phyloP scores from a whole-genome alignment of 53 echinoderm and acorn worm species.

The Temnopleurus reevesii region DNA sequence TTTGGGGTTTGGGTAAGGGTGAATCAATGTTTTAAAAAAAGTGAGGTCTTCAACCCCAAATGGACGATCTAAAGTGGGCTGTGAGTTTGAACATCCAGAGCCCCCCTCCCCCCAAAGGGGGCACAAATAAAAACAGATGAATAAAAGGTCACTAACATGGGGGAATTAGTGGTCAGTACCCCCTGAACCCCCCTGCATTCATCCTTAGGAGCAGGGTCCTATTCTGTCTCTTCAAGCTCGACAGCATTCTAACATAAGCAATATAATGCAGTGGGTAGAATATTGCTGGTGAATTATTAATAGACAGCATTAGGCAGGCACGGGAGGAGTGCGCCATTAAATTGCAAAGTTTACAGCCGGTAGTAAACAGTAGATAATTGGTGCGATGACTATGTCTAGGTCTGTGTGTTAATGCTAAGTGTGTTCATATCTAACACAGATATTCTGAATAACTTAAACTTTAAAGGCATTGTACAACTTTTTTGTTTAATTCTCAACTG shows the following conservation, averaged over 20 bases:
- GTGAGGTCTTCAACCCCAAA: too few relatives aligned
- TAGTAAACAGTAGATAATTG: neutral
- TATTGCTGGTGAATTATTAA: neutral
- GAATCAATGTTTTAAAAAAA: too few relatives aligned
- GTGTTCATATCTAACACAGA: neutral
- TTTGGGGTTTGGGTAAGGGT: too few relatives aligned
- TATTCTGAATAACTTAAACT: neutral
- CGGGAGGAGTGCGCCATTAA: neutral
- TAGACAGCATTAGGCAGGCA: neutral
- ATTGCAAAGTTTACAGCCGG: constrained; percentile 22
- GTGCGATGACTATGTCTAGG: neutral
- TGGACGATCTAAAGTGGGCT: too few relatives aligned
- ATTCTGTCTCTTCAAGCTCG: too few relatives aligned
- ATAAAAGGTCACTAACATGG: neutral
- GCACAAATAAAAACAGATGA: too few relatives aligned
- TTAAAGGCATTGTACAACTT: neutral
- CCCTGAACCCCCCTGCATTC: too few relatives aligned
- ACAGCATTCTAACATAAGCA: neutral
- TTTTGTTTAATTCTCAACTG: neutral
- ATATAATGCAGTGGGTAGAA: neutral
- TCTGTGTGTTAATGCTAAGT: neutral
- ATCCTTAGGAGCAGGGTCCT: too few relatives aligned
- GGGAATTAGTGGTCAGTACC: neutral
- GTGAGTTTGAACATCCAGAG: too few relatives aligned
- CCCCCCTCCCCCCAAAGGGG: too few relatives aligned